Evolutionary conservation across 2,888 invertebrate genomes (phyloP), one percentile per base, ranked within the genome.

Genomic region (Philereme transversata): DNA sequence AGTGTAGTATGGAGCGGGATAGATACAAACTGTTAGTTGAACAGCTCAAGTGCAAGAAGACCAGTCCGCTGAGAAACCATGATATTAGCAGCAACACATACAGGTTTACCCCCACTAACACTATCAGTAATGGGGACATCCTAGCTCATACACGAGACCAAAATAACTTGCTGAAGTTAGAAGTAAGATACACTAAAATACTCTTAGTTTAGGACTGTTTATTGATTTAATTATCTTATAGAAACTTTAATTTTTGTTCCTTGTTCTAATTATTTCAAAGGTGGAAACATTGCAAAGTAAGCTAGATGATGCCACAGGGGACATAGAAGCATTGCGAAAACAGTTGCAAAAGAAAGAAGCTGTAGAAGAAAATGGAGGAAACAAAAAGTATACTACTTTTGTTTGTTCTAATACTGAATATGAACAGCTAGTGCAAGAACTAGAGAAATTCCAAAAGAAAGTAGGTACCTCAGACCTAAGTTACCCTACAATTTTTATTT

Each of bases 21-120:
- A 95, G 96, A 77, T 97, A 95, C 75, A 97, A 96, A 82, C 83
- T 96, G 6, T 94, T 97, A 93, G 96, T 96, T 0, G 97, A 97
- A 76, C 96, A 97, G 70, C 86, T 97, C 11, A 95, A 96, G 74
- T 87, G 93, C 56, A 88, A 85, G 72, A 87, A 83, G 71, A 75
- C 72, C 48, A 65, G 69, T 43, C 72, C 76, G 64, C 41, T 77
- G 22, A 78, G 74, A 51, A 70, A 65, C 35, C 73, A 78, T 43
- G 83, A 80, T 46, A 79, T 67, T 49, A 80, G 73, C 60, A 75
- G 74, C 44, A 82, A 78, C 54, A 72, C 77, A 7, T 83, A 84
- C 63, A 79, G 75, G 63, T 84, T 87, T 68, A 84, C 84, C 43
- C 87, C 87, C 41, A 87, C 84, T 43, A 90, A 90, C 62, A 88